Conservation (phyloP, 2,797 vertebrate species). For the Sciurus vulgaris region DNA sequence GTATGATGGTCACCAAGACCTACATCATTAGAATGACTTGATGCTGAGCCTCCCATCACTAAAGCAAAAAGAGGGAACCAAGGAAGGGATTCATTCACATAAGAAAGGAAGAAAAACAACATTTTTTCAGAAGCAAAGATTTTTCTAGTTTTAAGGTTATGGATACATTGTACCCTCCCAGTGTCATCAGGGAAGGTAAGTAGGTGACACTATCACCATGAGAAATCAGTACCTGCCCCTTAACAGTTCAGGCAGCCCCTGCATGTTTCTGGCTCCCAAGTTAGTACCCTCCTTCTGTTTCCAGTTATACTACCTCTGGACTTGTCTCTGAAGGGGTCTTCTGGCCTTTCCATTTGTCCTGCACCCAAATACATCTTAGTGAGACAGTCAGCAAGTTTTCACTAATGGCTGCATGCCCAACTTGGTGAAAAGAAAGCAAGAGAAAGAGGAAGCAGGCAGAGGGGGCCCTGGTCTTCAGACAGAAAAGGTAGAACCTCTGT, state of each 20-base stretch:
- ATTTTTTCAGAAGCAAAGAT: conserved; percentile 18
- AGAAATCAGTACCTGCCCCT: not conserved
- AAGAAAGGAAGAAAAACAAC: conserved; percentile 19
- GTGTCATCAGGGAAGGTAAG: not conserved
- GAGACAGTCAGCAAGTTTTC: not conserved
- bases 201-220: not conserved
- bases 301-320: not conserved
- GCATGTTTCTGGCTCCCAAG: not conserved
- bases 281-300: not conserved
- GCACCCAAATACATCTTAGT: not conserved
- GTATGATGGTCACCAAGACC: not conserved
- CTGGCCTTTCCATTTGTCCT: not conserved
- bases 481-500: not conserved
- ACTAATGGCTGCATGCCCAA: not conserved
- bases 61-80: conserved; percentile 33
- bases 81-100: not conserved
- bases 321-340: not conserved
- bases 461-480: not conserved
- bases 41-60: conserved; percentile 10
- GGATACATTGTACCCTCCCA: not conserved
- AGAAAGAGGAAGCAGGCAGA: not conserved
- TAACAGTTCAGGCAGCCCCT: not conserved
- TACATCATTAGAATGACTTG: conserved; percentile 21
- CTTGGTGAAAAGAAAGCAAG: not conserved
- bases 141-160: not conserved